Evolutionary conservation across 1,140 invertebrate genomes (phyloP).

Genomic region (Drosophila melanogaster): DNA sequence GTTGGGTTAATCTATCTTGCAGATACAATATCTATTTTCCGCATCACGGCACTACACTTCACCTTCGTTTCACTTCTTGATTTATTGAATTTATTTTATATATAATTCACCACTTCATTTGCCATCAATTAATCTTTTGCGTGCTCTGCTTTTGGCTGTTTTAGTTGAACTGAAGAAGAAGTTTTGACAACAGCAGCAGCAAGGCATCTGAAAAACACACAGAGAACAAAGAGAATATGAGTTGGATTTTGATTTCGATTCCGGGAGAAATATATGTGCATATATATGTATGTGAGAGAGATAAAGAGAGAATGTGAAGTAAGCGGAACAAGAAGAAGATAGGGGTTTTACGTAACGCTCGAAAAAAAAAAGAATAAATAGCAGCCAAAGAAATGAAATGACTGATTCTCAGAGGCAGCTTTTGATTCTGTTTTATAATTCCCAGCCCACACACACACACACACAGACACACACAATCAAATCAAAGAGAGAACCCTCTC

Average conservation of each 20-base stretch:
- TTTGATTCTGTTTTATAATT: constrained; percentile 83
- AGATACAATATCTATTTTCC: constrained; percentile 26
- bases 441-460: constrained; percentile 28
- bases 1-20: constrained; percentile 18
- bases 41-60: constrained; percentile 30
- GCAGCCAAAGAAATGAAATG: constrained; percentile 50
- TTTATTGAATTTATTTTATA: background rate
- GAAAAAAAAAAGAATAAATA: constrained; percentile 30
- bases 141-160: constrained; percentile 44
- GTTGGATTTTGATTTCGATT: constrained; percentile 36
- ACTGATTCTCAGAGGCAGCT: constrained; percentile 68
- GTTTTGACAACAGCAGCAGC: constrained; percentile 54
- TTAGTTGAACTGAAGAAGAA: constrained; percentile 48
- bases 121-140: constrained; percentile 5
- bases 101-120: constrained; percentile 13
- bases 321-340: background rate
- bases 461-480: constrained; percentile 12
- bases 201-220: constrained; percentile 55
- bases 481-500: constrained; percentile 1
- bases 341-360: constrained; percentile 54
- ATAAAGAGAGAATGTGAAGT: constrained; percentile 6
- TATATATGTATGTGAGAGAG: background rate
- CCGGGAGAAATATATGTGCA: constrained; percentile 9
- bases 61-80: background rate
- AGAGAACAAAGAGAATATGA: constrained; percentile 43